phyloP scores from a whole-genome alignment of 2,113 vertebrate genomes.

The Oncorhynchus gorbuscha region DNA sequence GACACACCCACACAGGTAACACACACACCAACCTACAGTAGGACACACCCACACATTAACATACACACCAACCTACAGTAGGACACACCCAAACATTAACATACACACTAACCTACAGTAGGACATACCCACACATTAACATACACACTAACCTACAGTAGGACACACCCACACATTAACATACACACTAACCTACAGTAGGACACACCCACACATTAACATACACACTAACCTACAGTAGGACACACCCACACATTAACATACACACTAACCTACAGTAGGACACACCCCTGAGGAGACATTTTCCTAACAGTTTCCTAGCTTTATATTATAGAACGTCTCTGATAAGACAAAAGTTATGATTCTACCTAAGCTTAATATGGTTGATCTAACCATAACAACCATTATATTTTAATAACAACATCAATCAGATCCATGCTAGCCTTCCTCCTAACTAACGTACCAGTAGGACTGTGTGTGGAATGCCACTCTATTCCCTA shows the following conservation, averaged over 20 bases:
- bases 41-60: too few relatives aligned
- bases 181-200: too few relatives aligned
- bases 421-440: constrained; percentile 18
- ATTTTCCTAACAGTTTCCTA: neutral
- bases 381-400: neutral
- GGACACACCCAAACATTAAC: neutral
- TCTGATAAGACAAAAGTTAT: constrained; percentile 38
- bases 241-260: neutral
- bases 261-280: neutral
- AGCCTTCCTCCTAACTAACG: constrained; percentile 72
- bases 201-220: neutral
- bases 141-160: too few relatives aligned
- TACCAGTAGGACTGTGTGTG: constrained; percentile 77
- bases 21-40: neutral
- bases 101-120: too few relatives aligned
- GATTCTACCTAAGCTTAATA: constrained; percentile 37
- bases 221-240: too few relatives aligned
- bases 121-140: neutral
- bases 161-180: too few relatives aligned
- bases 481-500: constrained; percentile 59
- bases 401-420: neutral
- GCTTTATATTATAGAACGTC: neutral
- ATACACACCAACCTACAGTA: too few relatives aligned
- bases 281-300: neutral
- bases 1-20: neutral